A percentile compares a stretch with the other conserved stretches of the same genome.
These are phyloP conservation scores for Leptopterna dolabrata DNA, from an alignment of 2,888 invertebrate genomes.

Conservation along the genomic window DNA sequence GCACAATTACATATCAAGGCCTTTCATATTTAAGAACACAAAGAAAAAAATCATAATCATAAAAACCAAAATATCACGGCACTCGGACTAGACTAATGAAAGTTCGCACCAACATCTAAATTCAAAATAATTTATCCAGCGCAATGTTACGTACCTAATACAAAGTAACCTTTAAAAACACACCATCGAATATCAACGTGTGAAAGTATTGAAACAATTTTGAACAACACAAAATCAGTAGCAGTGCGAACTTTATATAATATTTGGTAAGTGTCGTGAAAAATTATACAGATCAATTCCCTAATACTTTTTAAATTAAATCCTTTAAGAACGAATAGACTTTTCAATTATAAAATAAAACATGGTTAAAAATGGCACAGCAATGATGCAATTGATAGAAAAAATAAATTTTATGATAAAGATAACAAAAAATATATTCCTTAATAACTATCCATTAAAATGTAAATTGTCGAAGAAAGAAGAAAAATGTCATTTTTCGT, in stretches of 20 bases:
- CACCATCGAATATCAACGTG: no score
- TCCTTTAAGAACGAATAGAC: slow-evolving; percentile 16
- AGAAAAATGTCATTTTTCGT: not conserved
- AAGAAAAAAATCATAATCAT: not conserved
- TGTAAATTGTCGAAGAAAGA: not conserved
- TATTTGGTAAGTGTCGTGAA: slow-evolving; percentile 12
- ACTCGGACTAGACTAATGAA: not conserved
- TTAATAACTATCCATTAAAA: slow-evolving; percentile 12
- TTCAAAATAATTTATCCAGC: not conserved
- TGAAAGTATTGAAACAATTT: not conserved
- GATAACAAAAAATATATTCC: not conserved
- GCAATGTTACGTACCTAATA: not conserved
- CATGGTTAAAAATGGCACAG: slow-evolving; percentile 31
- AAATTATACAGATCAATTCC: not conserved
- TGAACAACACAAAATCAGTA: not conserved
- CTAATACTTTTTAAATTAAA: not conserved
- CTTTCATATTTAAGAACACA: not conserved
- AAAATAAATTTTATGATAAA: slow-evolving; percentile 23
- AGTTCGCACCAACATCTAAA: not conserved
- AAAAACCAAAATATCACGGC: not conserved
- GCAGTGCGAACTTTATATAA: not conserved
- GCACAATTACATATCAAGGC: no score
- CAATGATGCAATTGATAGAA: slow-evolving; percentile 21
- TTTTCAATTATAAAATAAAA: slow-evolving; percentile 16
- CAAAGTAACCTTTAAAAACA: no score